phyloP scores from a whole-genome alignment of 2,113 vertebrate species.

The Tachuris rubrigastra region DNA sequence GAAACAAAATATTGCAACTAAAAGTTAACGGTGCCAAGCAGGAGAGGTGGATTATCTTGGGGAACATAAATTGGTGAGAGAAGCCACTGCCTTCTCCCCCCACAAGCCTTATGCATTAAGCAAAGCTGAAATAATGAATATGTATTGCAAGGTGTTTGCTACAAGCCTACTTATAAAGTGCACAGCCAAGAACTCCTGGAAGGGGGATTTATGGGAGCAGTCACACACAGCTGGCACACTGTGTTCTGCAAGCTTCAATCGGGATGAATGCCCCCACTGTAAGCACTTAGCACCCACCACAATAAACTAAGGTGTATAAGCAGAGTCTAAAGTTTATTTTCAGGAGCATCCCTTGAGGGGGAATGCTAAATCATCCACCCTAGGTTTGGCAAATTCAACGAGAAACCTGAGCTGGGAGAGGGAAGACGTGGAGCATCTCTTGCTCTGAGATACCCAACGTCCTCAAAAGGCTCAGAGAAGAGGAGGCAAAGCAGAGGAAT shows the following conservation, averaged over 20 bases:
- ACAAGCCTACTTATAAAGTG: neutral
- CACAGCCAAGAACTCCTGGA: slow-evolving; percentile 24
- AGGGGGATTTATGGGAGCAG: slow-evolving; percentile 21
- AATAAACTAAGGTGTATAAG: neutral
- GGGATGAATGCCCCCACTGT: neutral
- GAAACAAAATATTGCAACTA: neutral
- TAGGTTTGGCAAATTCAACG: neutral
- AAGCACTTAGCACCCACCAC: neutral
- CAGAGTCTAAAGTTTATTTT: neutral
- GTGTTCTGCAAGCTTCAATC: neutral
- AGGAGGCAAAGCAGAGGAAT: neutral
- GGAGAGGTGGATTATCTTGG: slow-evolving; percentile 34
- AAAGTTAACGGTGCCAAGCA: slow-evolving; percentile 21
- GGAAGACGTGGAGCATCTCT: accelerated
- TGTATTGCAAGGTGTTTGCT: slow-evolving; percentile 55
- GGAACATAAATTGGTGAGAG: slow-evolving; percentile 31
- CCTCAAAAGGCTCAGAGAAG: neutral
- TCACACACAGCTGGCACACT: slow-evolving; percentile 6
- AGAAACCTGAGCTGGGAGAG: neutral
- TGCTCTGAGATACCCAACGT: neutral
- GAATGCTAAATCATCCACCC: neutral
- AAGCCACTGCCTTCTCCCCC: neutral
- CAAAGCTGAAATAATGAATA: slow-evolving; percentile 36
- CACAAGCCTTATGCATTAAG: slow-evolving; percentile 3
- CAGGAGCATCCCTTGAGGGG: neutral